A percentile compares a stretch with the other conserved stretches of the same genome.
These are phyloP conservation scores for Orchestes rusci DNA, from an alignment of 2,888 invertebrate genomes.

Conservation along the genomic window DNA sequence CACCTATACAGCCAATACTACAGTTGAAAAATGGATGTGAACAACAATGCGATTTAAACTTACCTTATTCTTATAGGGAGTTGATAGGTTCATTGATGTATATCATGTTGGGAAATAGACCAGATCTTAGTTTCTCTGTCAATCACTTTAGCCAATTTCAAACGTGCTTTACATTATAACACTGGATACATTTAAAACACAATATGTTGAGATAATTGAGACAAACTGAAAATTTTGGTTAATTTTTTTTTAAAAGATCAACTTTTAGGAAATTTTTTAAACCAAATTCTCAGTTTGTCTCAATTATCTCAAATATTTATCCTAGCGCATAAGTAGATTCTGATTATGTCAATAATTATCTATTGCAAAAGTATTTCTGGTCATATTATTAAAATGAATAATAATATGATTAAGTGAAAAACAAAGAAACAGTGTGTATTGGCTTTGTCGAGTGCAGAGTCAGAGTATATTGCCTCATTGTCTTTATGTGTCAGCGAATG, in stretches of 20 bases:
- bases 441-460: constrained; percentile 23
- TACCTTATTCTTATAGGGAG: constrained; percentile 6
- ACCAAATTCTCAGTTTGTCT: too few relatives aligned
- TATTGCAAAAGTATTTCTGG: constrained; percentile 27
- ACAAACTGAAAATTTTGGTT: neutral
- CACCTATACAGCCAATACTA: neutral
- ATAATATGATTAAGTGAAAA: constrained; percentile 25
- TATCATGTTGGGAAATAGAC: constrained; percentile 10
- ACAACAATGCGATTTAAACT: neutral
- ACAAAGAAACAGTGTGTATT: constrained; percentile 24
- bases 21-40: neutral
- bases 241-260: neutral
- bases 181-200: constrained; percentile 24
- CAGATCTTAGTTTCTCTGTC: constrained; percentile 10
- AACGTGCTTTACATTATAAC: constrained; percentile 20
- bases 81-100: constrained; percentile 11
- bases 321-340: constrained; percentile 22
- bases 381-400: constrained; percentile 22
- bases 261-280: too few relatives aligned
- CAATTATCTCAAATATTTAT: neutral
- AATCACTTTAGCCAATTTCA: constrained; percentile 28
- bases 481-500: constrained; percentile 23
- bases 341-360: constrained; percentile 24
- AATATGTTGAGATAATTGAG: constrained; percentile 10
- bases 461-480: constrained; percentile 26